These are phyloP conservation scores for Chunga burmeisteri DNA, from an alignment of 2,113 vertebrate species.

Conservation along the genomic window DNA sequence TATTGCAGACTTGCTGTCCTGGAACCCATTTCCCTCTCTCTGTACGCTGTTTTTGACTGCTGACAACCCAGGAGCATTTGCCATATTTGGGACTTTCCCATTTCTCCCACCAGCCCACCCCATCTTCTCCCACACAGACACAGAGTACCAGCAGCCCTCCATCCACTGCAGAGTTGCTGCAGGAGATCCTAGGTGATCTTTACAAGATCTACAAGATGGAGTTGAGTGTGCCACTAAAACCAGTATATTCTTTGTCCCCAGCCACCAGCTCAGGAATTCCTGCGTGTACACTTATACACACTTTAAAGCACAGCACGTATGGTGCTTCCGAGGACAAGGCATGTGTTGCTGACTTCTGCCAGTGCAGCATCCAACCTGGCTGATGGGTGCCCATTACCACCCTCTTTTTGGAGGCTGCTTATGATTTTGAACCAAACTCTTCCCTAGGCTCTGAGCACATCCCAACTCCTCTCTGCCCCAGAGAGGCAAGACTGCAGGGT, in stretches of 20 bases:
- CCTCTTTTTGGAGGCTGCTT: neutral
- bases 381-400: neutral
- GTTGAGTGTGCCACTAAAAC: neutral
- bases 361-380: accelerated
- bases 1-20: neutral
- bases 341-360: neutral
- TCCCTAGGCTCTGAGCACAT: neutral
- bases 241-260: neutral
- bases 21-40: neutral
- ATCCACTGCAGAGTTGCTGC: neutral
- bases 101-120: neutral
- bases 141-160: neutral
- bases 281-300: neutral
- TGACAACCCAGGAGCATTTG: neutral
- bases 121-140: neutral
- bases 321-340: accelerated
- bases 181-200: neutral
- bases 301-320: neutral
- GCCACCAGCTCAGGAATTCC: neutral
- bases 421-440: neutral
- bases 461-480: neutral
- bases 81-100: neutral
- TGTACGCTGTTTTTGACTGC: neutral
- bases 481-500: neutral
- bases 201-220: neutral